These are phyloP conservation scores for Caenorhabditis sp. DNA, from an alignment of 2,888 invertebrate species.

Conservation along the genomic window DNA sequence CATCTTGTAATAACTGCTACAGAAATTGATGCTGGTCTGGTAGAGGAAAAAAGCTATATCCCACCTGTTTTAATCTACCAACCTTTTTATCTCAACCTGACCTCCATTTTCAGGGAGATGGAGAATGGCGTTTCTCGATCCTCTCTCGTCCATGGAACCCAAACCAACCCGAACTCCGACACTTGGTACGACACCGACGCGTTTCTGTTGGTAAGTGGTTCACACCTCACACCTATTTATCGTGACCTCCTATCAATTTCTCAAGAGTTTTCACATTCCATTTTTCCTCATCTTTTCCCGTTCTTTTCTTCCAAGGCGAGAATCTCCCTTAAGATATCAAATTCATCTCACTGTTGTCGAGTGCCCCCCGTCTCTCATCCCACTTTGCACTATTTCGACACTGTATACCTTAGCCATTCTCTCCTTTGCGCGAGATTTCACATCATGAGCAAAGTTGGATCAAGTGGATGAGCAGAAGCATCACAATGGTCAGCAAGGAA, in stretches of 20 bases:
- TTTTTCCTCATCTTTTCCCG: slow-evolving; percentile 3
- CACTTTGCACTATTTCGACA: slow-evolving; percentile 42
- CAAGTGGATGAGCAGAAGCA: slow-evolving; percentile 54
- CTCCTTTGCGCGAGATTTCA: slow-evolving; percentile 47
- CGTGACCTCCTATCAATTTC: slow-evolving; percentile 49
- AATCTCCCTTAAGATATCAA: slow-evolving; percentile 61
- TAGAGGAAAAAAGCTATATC: too few relatives aligned
- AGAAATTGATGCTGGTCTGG: too few relatives aligned
- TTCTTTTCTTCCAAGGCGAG: slow-evolving; percentile 42
- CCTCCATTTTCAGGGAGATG: slow-evolving; percentile 54
- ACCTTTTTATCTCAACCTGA: background rate
- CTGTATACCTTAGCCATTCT: slow-evolving; percentile 42
- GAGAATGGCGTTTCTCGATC: slow-evolving; percentile 70
- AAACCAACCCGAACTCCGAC: slow-evolving; percentile 73
- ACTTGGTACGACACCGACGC: slow-evolving; percentile 81
- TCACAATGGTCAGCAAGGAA: slow-evolving; percentile 15
- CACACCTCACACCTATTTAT: slow-evolving; percentile 5
- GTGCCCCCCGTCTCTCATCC: slow-evolving; percentile 27
- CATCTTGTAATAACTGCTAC: too few relatives aligned
- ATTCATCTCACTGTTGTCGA: slow-evolving; percentile 52
- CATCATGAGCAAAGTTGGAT: slow-evolving; percentile 52
- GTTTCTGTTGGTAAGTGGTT: slow-evolving; percentile 79
- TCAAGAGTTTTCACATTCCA: slow-evolving; percentile 34
- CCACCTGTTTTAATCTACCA: background rate
- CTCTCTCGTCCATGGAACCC: slow-evolving; percentile 72